phyloP scores from a whole-genome alignment of 2,888 invertebrate species.

The Eristalis arbustorum region DNA sequence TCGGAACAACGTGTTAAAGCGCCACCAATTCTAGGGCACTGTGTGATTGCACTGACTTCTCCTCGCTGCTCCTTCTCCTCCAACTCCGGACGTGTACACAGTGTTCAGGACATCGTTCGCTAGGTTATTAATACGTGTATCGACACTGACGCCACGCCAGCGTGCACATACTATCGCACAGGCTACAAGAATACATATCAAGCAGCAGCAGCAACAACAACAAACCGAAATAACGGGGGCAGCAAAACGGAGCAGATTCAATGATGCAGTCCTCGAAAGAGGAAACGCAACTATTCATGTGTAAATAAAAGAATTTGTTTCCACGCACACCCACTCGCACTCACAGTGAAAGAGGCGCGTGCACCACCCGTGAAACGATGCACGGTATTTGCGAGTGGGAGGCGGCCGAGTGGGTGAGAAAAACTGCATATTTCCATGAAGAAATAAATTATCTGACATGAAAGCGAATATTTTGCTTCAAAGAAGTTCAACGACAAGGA shows the following conservation, averaged over 20 bases:
- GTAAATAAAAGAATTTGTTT: constrained; percentile 69
- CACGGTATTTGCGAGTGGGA: background rate
- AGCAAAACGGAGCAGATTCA: constrained; percentile 16
- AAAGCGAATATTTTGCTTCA: constrained; percentile 48
- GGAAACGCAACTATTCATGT: constrained; percentile 64
- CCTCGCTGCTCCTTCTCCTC: background rate
- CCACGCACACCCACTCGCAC: constrained; percentile 15
- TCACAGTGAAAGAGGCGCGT: no score
- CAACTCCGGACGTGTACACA: background rate
- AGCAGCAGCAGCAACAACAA: background rate
- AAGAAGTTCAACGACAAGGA: constrained; percentile 1
- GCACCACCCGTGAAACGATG: no score
- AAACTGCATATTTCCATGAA: constrained; percentile 58
- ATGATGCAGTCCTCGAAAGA: constrained; percentile 47
- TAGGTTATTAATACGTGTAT: constrained; percentile 63
- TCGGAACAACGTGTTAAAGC: constrained; percentile 34
- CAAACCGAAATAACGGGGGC: background rate
- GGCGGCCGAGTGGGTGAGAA: background rate
- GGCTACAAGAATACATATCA: background rate
- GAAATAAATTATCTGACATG: constrained; percentile 58
- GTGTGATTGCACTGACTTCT: background rate
- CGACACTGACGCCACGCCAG: constrained; percentile 29
- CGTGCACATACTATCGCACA: constrained; percentile 16
- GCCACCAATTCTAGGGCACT: constrained; percentile 34
- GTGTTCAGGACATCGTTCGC: background rate